Conservation (phyloP, 2,113 vertebrate species). For the Notiomystis cincta region DNA sequence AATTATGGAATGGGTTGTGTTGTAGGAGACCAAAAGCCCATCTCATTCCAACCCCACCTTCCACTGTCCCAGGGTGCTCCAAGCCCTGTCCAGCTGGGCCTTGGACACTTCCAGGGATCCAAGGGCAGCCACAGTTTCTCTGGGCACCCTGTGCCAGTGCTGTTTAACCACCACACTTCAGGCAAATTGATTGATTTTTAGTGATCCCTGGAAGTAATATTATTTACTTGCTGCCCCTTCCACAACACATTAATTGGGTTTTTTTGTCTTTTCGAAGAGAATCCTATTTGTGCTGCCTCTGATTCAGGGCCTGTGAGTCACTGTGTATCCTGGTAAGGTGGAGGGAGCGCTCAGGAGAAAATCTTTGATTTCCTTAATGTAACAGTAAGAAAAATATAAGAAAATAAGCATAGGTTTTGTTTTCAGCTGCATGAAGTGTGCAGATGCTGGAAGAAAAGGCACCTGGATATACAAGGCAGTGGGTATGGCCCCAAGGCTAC, state of each 20-base stretch:
- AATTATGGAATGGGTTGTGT: not conserved
- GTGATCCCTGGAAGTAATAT: not conserved
- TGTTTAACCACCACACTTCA: not conserved
- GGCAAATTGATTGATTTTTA: not conserved
- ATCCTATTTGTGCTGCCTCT: not conserved
- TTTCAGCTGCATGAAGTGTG: not conserved
- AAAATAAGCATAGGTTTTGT: not conserved
- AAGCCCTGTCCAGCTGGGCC: accelerated
- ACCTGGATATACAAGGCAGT: not conserved
- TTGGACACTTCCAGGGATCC: not conserved
- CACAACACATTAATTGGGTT: not conserved
- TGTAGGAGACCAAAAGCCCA: not conserved
- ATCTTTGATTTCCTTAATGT: not conserved
- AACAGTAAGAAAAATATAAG: not conserved
- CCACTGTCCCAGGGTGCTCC: accelerated
- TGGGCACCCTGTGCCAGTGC: not conserved
- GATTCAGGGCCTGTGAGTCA: not conserved
- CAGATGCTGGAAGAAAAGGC: not conserved
- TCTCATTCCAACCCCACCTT: not conserved
- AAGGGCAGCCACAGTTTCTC: not conserved
- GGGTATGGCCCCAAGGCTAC: not conserved
- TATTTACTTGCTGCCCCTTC: not conserved
- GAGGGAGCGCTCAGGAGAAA: not conserved
- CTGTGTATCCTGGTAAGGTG: accelerated
- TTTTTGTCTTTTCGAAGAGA: not conserved